These are phyloP conservation scores for Labeo rohita DNA, from an alignment of 2,113 vertebrate species.

Conservation along the genomic window DNA sequence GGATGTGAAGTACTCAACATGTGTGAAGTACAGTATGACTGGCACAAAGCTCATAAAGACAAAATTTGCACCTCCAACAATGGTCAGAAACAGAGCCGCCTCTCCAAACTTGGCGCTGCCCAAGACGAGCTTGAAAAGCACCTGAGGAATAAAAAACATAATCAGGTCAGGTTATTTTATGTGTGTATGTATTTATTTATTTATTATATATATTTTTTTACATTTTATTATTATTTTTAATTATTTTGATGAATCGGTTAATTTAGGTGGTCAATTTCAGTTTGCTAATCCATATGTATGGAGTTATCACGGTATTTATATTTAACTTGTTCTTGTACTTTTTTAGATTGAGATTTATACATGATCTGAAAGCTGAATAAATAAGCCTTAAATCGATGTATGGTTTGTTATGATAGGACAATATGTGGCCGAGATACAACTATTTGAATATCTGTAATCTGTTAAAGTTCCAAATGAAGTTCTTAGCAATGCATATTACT, in stretches of 20 bases:
- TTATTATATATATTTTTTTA: too few relatives aligned
- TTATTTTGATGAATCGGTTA: background rate
- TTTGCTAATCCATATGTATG: background rate
- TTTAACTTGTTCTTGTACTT: background rate
- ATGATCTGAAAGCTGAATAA: too few relatives aligned
- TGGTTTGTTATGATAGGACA: too few relatives aligned
- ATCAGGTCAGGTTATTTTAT: background rate
- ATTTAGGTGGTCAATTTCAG: background rate
- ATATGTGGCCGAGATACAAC: too few relatives aligned
- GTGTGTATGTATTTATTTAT: too few relatives aligned
- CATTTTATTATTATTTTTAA: too few relatives aligned
- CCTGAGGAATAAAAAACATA: conserved; percentile 70
- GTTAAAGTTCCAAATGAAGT: too few relatives aligned
- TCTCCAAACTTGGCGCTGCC: conserved; percentile 97
- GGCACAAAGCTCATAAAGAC: conserved; percentile 91
- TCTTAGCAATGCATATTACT: too few relatives aligned
- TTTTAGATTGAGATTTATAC: too few relatives aligned
- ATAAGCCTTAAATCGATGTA: too few relatives aligned
- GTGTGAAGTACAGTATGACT: conserved; percentile 91
- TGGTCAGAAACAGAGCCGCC: conserved; percentile 92
- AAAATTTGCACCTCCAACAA: conserved; percentile 89
- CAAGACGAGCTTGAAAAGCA: conserved; percentile 95
- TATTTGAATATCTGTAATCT: too few relatives aligned
- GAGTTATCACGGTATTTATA: background rate
- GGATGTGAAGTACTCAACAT: conserved; percentile 89